Evolutionary conservation across 2,797 vertebrate genomes (phyloP).

Genomic region (Babyrousa celebensis): DNA sequence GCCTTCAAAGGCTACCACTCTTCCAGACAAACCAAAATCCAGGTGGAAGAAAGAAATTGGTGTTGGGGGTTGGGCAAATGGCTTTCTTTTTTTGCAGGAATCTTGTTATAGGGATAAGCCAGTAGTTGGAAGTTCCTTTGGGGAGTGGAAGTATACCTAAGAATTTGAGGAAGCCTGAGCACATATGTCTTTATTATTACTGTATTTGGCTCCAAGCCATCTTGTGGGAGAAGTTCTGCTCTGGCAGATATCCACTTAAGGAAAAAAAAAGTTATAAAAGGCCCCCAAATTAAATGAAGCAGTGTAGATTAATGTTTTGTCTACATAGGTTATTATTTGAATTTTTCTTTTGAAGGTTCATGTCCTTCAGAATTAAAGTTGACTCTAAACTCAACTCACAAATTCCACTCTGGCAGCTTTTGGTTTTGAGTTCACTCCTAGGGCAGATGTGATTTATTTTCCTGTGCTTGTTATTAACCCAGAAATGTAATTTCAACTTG

Average conservation of each 20-base stretch:
- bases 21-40: neutral
- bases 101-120: neutral
- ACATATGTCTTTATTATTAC: slow-evolving; percentile 14
- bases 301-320: slow-evolving; percentile 81
- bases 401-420: slow-evolving; percentile 81
- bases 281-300: slow-evolving; percentile 61
- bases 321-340: slow-evolving; percentile 71
- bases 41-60: slow-evolving; percentile 30
- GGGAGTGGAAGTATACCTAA: neutral
- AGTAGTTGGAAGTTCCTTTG: slow-evolving; percentile 4
- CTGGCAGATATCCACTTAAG: slow-evolving; percentile 70
- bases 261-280: slow-evolving; percentile 38
- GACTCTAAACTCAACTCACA: slow-evolving; percentile 73
- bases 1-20: neutral
- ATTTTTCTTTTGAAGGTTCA: slow-evolving; percentile 85
- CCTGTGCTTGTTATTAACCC: slow-evolving; percentile 80
- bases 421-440: slow-evolving; percentile 83
- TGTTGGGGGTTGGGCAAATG: neutral
- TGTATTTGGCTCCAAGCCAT: slow-evolving; percentile 48
- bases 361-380: slow-evolving; percentile 85
- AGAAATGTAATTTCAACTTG: slow-evolving; percentile 82
- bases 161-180: neutral
- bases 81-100: neutral
- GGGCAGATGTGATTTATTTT: slow-evolving; percentile 88
- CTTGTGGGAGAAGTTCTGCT: slow-evolving; percentile 60